Base-by-base conservation (phyloP, 2,888 invertebrate genomes). In the Coenonympha glycerion region DNA sequence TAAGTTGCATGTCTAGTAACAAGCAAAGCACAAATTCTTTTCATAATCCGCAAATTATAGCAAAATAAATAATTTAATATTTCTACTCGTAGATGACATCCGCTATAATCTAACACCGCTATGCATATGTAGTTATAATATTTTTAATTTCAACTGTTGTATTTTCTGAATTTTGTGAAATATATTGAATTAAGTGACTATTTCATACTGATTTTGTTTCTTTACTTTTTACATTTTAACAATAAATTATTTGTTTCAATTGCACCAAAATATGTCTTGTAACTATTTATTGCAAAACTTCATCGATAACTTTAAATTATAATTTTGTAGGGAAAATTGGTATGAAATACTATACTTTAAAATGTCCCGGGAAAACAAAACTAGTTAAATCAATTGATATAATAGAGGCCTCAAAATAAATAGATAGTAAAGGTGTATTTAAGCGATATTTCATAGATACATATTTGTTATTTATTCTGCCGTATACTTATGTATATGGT, bases 391-490 rank as follows among this genome's bases (percentile, higher is more conserved):
- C 26, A 53, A 53, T 53, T 47, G 50, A 45, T 47, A 33, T 44
- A 9, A 47, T 31, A 37, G 41, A 37, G 53, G 46, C 47, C 53
- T 49, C 52, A 36, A 30, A 22, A 30, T 42, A 41, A 37, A 52
- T 55, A 55, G 55, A 52, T 55, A 55, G 55, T 49, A 22, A 52
- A 55, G 44, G 49, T 55, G 39, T 44, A 44, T 37, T 42, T 52
- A 44, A 36, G 26, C 22, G 26, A 30, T 41, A 41, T 28, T 16
- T 9, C 30, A 39, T 22, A 40, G n/a, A n/a, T n/a, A n/a, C n/a
- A n/a, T n/a, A n/a, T n/a, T n/a, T n/a, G n/a, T n/a, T n/a, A n/a
- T n/a, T n/a, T n/a, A n/a, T n/a, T n/a, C n/a, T n/a, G n/a, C n/a
- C n/a, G n/a, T n/a, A n/a, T n/a, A n/a, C n/a, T n/a, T n/a, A n/a